Base-by-base conservation (phyloP, 2,888 invertebrate genomes). In the Chaetogeoica ovagalla region DNA sequence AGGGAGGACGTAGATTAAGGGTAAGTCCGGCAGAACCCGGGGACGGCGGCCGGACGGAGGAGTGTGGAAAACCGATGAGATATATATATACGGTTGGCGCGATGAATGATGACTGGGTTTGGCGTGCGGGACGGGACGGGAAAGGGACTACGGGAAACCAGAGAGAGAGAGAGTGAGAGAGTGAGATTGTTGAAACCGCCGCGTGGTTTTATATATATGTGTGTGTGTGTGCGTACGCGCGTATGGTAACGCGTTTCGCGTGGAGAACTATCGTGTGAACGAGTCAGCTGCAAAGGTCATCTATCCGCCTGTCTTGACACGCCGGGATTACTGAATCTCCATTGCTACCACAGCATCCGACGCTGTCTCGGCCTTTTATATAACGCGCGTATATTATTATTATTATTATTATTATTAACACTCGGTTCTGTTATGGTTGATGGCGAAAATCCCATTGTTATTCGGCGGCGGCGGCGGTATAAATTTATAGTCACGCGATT, bases 321-420 rank as follows among this genome's bases (percentile, higher is more conserved):
- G 79, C 79, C 62, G 79, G 79, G 79, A 79, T 79, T 79, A 79
- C 79, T 71, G 79, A 79, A 79, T 79, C 79, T 79, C 79, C 79
- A 71, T 71, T 39, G 71, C 62, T 23, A 63, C 55, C 55, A 55
- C 55, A 55, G 55, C 77, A 21, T 39, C 62, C 66, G 75, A 23
- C 76, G 48, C 15, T 21, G 59, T 69, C 76, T 76, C 76, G 55
- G 65, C 74, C 74, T 75, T 66, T 75, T 21, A 30, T 30, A 30
- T 30, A 57, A n/a, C 13, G 2, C 13, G 9, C n/a, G 23, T 66
- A 48, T 30, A 68, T 52, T 71, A 39, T 48, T 30, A 23, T 48
- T 30, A 23, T 73, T 23, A 19, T 39, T 19, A 8, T 72, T 17
- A 52, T 55, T 55, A 71, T 65, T 63, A 59, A 63, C 70, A 19